These are phyloP conservation scores for Marronus borbonicus DNA, from an alignment of 2,888 invertebrate species.

Conservation along the genomic window DNA sequence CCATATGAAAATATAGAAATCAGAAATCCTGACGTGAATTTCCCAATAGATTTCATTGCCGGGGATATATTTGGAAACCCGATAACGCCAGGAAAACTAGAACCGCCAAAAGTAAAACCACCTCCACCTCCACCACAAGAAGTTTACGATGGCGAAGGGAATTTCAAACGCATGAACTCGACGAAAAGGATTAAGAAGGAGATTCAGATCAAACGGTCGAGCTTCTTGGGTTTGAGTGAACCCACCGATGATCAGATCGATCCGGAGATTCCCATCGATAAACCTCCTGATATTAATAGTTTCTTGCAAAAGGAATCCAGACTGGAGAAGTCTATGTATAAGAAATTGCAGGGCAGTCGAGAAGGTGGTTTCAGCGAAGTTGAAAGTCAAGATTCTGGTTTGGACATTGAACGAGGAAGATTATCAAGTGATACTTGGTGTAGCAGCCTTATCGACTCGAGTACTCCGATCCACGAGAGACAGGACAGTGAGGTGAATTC, in stretches of 20 bases:
- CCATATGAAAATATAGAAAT: constrained; percentile 61
- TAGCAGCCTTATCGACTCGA: constrained; percentile 65
- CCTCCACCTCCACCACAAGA: constrained; percentile 75
- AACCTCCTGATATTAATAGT: constrained; percentile 85
- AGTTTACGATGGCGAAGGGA: constrained; percentile 65
- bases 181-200: constrained; percentile 91
- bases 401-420: constrained; percentile 76
- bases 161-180: constrained; percentile 82
- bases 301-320: constrained; percentile 87
- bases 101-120: constrained; percentile 78
- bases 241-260: constrained; percentile 80
- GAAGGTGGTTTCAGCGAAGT: constrained; percentile 65
- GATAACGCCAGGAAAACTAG: constrained; percentile 57
- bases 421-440: constrained; percentile 77
- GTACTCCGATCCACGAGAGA: constrained; percentile 76
- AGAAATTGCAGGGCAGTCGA: constrained; percentile 70
- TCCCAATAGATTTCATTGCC: constrained; percentile 64
- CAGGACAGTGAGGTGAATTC: constrained; percentile 82
- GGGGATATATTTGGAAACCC: constrained; percentile 70
- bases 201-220: constrained; percentile 86
- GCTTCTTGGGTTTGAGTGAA: constrained; percentile 89
- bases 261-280: constrained; percentile 78
- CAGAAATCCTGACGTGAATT: constrained; percentile 63
- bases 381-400: constrained; percentile 86
- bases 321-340: constrained; percentile 83